A percentile compares a stretch with the other conserved stretches of the same genome.
phyloP scores from a whole-genome alignment of 2,113 vertebrate genomes.

The Sceloporus tristichus region DNA sequence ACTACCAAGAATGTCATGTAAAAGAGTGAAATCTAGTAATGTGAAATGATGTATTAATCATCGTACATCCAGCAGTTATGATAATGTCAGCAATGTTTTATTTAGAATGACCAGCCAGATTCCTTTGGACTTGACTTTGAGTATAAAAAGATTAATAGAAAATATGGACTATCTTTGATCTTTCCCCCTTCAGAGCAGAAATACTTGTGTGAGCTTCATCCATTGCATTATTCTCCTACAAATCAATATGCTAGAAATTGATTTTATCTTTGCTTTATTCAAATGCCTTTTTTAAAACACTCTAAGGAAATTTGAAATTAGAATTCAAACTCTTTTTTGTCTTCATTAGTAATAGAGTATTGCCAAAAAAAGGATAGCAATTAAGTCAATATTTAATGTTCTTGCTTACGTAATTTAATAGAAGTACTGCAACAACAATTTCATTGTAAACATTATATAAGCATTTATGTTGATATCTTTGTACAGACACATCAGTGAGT shows the following conservation, averaged over 20 bases:
- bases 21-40: background rate
- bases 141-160: constrained; percentile 29
- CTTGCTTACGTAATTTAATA: constrained; percentile 24
- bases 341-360: constrained; percentile 24
- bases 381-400: constrained; percentile 14
- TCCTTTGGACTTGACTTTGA: constrained; percentile 36
- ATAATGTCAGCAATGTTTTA: constrained; percentile 5
- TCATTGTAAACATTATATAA: constrained; percentile 20
- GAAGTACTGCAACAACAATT: background rate
- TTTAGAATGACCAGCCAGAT: background rate
- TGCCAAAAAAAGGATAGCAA: constrained; percentile 18
- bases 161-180: constrained; percentile 41
- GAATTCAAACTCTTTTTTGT: background rate
- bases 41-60: background rate
- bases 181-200: constrained; percentile 44
- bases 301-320: constrained; percentile 7
- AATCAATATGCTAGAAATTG: constrained; percentile 48
- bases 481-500: background rate
- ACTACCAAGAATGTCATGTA: background rate
- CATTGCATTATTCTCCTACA: constrained; percentile 32
- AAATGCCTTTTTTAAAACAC: constrained; percentile 34
- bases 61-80: background rate
- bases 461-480: background rate
- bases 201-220: constrained; percentile 28
- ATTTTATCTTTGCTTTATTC: constrained; percentile 46